Base-by-base conservation (phyloP, 1,140 invertebrate genomes). In the Phortica variegata region DNA sequence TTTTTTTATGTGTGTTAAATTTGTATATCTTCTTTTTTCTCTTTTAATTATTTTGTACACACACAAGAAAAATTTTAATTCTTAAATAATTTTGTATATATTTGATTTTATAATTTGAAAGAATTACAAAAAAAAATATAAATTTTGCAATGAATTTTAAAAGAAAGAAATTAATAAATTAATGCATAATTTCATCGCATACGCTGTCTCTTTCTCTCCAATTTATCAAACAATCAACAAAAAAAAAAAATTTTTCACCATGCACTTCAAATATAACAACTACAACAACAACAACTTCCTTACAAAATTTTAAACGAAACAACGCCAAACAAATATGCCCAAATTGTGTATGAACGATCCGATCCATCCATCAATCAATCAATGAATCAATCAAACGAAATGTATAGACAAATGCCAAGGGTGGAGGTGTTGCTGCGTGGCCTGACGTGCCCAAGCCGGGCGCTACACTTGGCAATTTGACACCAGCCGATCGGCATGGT, bases 401-500 rank as follows among this genome's bases (percentile, higher is more conserved):
- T 9, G 6, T 12, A 57, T 43, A 76, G 74, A 73, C 73, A 72
- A 76, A 76, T 65, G 72, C 73, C 65, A 76, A 76, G 71, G 63
- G n/a, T n/a, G 51, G 72, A 68, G 75, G 70, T 63, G 74, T 76
- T 60, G 78, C 77, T 68, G 79, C 77, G 56, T 81, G 80, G 79
- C 79, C 79, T 54, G 79, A 81, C 73, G 76, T 79, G 54, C 79
- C 79, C 34, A 80, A 81, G 58, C 78, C 72, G 26, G 69, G 74
- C 55, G 74, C 73, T 42, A 76, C 74, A 42, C 56, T 87, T 60
- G 84, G 87, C 61, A 85, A 87, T 78, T 84, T 95, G 70, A 93
- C 91, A 58, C 90, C 92, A 62, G 91, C 91, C 72, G 91, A 94
- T 82, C 86, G 92, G 78, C 91, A 94, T 79, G 93, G 93, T 78